phyloP scores from a whole-genome alignment of 2,113 vertebrate species.

The Lathamus discolor region DNA sequence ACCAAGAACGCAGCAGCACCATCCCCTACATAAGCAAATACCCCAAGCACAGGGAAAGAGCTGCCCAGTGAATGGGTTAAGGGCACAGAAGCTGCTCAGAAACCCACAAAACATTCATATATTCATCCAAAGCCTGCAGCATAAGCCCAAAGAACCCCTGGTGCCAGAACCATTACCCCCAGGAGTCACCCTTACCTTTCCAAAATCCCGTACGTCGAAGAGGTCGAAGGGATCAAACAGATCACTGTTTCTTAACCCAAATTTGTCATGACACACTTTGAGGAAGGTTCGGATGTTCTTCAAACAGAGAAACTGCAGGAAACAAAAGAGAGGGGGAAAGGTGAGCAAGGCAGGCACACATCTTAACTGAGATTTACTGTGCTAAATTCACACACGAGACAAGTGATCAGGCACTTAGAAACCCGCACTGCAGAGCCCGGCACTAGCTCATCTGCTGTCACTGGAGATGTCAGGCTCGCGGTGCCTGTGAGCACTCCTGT shows the following conservation, averaged over 20 bases:
- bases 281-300: conserved; percentile 98
- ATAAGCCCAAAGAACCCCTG: accelerated
- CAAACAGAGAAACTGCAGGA: conserved; percentile 89
- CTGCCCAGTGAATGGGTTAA: accelerated
- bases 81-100: background rate
- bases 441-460: background rate
- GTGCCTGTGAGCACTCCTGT: background rate
- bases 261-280: conserved; percentile 95
- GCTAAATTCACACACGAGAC: background rate
- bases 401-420: background rate
- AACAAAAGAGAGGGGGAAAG: background rate
- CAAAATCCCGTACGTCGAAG: conserved; percentile 97
- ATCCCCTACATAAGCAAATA: accelerated
- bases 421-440: accelerated
- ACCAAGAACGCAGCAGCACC: background rate
- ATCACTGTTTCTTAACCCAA: conserved; percentile 91
- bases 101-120: background rate
- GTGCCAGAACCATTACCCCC: background rate
- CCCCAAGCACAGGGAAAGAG: accelerated
- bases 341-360: background rate
- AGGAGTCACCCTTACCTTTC: conserved; percentile 85
- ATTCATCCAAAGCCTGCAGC: background rate
- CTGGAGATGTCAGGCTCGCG: background rate
- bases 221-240: conserved; percentile 98
- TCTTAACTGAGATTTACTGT: background rate